These are phyloP conservation scores for Drosophila trapezifrons DNA, from an alignment of 1,140 invertebrate species.

Conservation along the genomic window DNA sequence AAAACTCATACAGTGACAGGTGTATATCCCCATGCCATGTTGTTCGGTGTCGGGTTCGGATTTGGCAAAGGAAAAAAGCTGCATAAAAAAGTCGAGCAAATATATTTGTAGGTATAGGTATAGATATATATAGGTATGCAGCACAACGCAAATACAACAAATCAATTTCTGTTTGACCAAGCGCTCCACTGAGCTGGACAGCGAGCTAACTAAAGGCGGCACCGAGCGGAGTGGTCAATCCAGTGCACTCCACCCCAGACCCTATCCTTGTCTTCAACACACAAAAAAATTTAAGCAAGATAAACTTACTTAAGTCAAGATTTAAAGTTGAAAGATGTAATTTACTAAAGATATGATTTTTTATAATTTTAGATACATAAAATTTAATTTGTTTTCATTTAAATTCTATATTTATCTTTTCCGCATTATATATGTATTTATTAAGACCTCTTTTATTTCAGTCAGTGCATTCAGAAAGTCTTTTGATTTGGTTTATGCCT, in stretches of 20 bases:
- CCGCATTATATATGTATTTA: background rate
- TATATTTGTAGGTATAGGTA: background rate
- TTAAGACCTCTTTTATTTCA: background rate
- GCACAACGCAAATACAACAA: slow-evolving; percentile 55
- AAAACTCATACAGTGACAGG: slow-evolving; percentile 22
- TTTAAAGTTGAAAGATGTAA: background rate
- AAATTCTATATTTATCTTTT: background rate
- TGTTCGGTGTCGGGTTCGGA: slow-evolving; percentile 19
- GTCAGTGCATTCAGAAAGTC: slow-evolving; percentile 1
- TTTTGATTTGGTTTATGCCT: slow-evolving; percentile 46
- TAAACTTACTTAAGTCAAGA: background rate
- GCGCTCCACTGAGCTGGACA: slow-evolving; percentile 70
- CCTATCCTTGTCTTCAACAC: background rate
- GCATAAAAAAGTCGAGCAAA: slow-evolving; percentile 26
- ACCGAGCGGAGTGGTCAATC: slow-evolving; percentile 19
- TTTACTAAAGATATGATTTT: background rate
- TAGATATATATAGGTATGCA: slow-evolving; percentile 35
- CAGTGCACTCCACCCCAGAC: slow-evolving; percentile 8
- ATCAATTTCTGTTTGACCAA: slow-evolving; percentile 78
- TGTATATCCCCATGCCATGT: background rate
- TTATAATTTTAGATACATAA: background rate
- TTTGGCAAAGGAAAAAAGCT: background rate
- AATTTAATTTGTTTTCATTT: too few relatives aligned
- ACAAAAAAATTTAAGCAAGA: background rate
- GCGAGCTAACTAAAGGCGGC: slow-evolving; percentile 56